Conservation (phyloP, 2,797 vertebrate species). For the Sorex maritimensis region DNA sequence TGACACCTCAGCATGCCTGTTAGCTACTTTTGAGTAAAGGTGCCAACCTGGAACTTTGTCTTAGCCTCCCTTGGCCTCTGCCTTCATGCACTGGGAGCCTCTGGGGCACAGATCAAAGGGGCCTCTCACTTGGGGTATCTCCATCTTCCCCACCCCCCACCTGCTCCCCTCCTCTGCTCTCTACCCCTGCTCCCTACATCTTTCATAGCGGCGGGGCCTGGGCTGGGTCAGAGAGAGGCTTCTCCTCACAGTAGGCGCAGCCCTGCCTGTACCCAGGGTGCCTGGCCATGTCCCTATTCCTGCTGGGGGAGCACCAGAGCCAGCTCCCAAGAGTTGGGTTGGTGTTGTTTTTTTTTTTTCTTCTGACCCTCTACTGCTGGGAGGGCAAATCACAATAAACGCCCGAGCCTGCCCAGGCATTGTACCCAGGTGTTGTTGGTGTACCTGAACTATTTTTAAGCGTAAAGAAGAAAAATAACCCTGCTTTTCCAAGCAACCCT, state of each 20-base stretch:
- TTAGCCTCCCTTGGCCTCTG: neutral
- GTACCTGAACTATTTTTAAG: neutral
- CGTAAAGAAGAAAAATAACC: conserved; percentile 84
- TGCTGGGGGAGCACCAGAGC: neutral
- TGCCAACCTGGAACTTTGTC: neutral
- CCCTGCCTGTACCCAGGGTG: neutral
- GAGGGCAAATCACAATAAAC: too few species aligned
- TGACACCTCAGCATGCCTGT: conserved; percentile 19
- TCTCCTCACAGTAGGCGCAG: neutral
- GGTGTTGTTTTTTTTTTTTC: too few species aligned
- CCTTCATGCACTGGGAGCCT: neutral
- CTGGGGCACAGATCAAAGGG: too few species aligned
- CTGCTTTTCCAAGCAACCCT: conserved; percentile 88
- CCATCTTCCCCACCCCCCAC: neutral
- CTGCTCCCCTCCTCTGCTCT: neutral
- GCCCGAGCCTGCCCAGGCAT: conserved; percentile 34
- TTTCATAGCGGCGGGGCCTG: neutral
- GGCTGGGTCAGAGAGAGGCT: neutral
- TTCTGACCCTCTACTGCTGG: too few species aligned
- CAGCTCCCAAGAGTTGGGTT: neutral
- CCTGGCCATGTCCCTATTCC: neutral
- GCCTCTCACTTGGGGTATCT: too few species aligned
- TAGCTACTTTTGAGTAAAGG: conserved; percentile 38
- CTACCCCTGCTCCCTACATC: neutral
- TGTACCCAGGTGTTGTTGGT: conserved; percentile 82